Percentiles rank a stretch among this genome's conserved stretches.
Evolutionary conservation across 2,888 invertebrate genomes (phyloP).

Genomic region (Cyaniris semiargus): DNA sequence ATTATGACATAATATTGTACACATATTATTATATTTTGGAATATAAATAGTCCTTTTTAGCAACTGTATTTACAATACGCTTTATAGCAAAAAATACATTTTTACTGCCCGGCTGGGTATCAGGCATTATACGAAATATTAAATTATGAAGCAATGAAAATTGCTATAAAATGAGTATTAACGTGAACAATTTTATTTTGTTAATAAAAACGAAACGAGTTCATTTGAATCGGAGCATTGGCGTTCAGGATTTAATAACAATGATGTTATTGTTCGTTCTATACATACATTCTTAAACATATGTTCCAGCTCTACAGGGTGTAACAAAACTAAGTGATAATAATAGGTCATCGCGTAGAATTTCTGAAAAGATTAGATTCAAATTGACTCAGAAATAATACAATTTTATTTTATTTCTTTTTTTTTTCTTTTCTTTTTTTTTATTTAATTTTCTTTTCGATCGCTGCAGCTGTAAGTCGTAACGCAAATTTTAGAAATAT

Average conservation of each 20-base stretch:
- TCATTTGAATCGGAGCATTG: neutral
- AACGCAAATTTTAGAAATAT: neutral
- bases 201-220: conserved; percentile 7
- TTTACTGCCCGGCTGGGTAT: neutral
- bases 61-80: neutral
- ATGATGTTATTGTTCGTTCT: neutral
- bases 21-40: neutral
- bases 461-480: neutral
- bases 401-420: too few relatives aligned
- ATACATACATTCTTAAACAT: neutral
- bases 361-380: too few relatives aligned
- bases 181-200: conserved; percentile 15
- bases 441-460: too few relatives aligned
- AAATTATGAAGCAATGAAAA: conserved; percentile 24
- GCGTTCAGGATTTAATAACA: neutral
- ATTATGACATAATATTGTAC: too few relatives aligned
- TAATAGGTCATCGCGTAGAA: too few relatives aligned
- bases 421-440: too few relatives aligned
- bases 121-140: conserved; percentile 12
- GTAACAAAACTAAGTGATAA: too few relatives aligned
- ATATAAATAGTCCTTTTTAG: neutral
- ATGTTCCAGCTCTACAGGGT: too few relatives aligned
- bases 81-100: neutral
- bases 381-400: too few relatives aligned
- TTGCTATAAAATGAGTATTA: conserved; percentile 19